Base-by-base conservation (phyloP, 1,140 invertebrate genomes). In the Platyscapa corneri region DNA sequence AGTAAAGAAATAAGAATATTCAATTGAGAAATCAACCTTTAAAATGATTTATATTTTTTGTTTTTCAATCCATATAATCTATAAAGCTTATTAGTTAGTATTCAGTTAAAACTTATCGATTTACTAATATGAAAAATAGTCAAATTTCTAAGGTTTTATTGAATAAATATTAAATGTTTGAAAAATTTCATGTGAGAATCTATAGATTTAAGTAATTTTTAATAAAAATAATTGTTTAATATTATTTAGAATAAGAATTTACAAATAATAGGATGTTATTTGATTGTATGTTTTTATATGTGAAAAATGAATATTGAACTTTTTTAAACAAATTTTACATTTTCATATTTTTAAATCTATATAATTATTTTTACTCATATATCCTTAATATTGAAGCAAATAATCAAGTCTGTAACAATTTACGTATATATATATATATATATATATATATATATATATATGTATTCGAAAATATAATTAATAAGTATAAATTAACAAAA, bases 381-480 rank as follows among this genome's bases (percentile, higher is more conserved):
- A 80, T 80, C 65, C 37, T 75, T 67, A 18, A 81, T 84, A 56
- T 42, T 32, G 16, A 82, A 64, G 8, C 32, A 82, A 82, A 83
- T 72, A 83, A 80, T 83, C 14, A 87, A 87, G 86, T 83, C 86
- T 87, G 86, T 75, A 85, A 85, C 32, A 76, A 70, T 82, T 84
- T 72, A 85, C 18, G 65, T 80, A 23, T n/a, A n/a, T n/a, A n/a
- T n/a, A n/a, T n/a, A n/a, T n/a, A n/a, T n/a, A n/a, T n/a, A n/a
- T n/a, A n/a, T n/a, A n/a, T n/a, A n/a, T n/a, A n/a, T n/a, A n/a
- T n/a, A n/a, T n/a, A n/a, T n/a, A n/a, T n/a, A n/a, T 80, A 85
- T 18, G 49, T 76, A 67, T 84, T 42, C 14, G 39, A 56, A 46
- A 34, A 76, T 74, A 78, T 23, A 78, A 65, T 49, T 81, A 72